Conservation (phyloP, 2,888 invertebrate species). For the Sesia apiformis region DNA sequence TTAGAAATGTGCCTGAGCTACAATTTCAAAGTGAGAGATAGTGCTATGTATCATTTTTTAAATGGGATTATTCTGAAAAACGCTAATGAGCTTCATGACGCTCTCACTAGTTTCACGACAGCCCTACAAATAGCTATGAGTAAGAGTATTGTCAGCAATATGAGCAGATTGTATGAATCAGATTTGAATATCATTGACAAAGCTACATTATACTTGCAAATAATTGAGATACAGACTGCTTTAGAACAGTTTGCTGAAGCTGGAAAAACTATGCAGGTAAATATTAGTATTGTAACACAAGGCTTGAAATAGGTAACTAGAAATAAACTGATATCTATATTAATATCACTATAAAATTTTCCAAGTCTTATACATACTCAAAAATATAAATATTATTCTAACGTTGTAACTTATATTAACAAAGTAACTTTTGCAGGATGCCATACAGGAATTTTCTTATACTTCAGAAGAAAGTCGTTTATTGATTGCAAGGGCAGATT, state of each 20-base stretch:
- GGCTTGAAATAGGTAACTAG: no score
- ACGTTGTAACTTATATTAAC: background rate
- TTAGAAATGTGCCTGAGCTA: conserved; percentile 93
- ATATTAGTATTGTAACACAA: background rate
- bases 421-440: conserved; percentile 49
- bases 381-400: no score
- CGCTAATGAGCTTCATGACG: conserved; percentile 79
- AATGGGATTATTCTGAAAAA: conserved; percentile 88
- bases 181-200: conserved; percentile 82
- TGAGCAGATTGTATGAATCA: conserved; percentile 39
- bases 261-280: conserved; percentile 83
- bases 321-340: no score
- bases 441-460: conserved; percentile 80
- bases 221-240: conserved; percentile 84
- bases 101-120: conserved; percentile 82
- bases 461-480: conserved; percentile 91
- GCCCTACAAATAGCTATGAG: conserved; percentile 81
- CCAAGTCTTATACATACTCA: no score
- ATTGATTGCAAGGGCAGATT: conserved; percentile 88
- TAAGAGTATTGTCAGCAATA: conserved; percentile 30
- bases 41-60: conserved; percentile 91
- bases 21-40: conserved; percentile 93
- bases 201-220: conserved; percentile 89
- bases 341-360: no score
- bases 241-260: conserved; percentile 86